A percentile compares a stretch with the other conserved stretches of the same genome.
Evolutionary conservation across 2,888 invertebrate species (phyloP).

Genomic region (Arrhopalites spinosus): DNA sequence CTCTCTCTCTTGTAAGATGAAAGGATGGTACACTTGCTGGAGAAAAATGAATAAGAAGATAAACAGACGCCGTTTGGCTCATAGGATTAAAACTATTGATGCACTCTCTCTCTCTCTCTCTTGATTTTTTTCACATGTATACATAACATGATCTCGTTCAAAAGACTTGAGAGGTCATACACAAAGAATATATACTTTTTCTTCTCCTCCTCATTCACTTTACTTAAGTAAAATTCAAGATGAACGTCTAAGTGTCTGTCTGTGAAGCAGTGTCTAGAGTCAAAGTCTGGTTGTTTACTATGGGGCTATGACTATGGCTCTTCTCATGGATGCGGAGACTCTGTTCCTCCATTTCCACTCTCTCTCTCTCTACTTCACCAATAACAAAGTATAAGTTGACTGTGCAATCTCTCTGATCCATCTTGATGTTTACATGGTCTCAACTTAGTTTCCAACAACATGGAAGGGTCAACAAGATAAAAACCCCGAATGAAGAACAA

Average conservation of each 20-base stretch:
- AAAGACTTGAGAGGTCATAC: conserved; percentile 9
- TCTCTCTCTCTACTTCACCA: background rate
- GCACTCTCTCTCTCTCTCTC: background rate
- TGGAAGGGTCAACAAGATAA: conserved; percentile 41
- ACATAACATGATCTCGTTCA: background rate
- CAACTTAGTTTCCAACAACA: conserved; percentile 19
- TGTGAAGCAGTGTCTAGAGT: background rate
- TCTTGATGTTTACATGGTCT: conserved; percentile 37
- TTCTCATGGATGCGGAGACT: background rate
- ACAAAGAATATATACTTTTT: background rate
- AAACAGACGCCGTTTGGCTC: conserved; percentile 27
- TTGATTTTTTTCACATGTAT: background rate
- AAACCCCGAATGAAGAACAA: background rate
- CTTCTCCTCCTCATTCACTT: background rate
- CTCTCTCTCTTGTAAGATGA: no score
- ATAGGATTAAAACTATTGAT: conserved; percentile 8
- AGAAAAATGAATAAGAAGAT: conserved; percentile 26
- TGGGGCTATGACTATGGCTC: background rate
- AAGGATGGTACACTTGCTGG: no score
- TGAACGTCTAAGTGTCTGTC: background rate
- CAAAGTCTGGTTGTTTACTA: background rate
- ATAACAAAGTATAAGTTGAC: background rate
- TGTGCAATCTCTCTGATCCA: conserved; percentile 30
- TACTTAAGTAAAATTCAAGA: conserved; percentile 1
- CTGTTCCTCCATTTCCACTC: background rate